phyloP scores from a whole-genome alignment of 2,888 invertebrate genomes.

The Eugnorisma glareosa region DNA sequence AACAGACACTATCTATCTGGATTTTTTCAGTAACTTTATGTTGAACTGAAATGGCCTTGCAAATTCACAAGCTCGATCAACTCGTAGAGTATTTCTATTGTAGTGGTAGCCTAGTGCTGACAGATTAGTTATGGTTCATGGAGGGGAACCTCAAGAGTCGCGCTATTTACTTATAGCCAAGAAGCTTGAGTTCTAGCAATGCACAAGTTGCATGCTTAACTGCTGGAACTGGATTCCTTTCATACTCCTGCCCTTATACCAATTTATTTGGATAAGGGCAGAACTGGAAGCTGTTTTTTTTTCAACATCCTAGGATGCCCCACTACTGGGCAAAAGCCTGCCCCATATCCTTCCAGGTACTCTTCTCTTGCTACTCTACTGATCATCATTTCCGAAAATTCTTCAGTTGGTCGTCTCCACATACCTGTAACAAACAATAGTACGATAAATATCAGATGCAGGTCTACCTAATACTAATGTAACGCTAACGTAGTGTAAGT shows the following conservation, averaged over 20 bases:
- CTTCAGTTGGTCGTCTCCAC: neutral
- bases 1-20: constrained; percentile 12
- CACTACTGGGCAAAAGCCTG: too few species aligned
- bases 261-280: too few species aligned
- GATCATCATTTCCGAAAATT: neutral
- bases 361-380: too few species aligned
- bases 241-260: too few species aligned
- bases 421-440: too few species aligned
- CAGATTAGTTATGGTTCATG: neutral
- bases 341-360: too few species aligned
- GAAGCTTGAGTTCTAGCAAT: neutral
- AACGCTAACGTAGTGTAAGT: too few species aligned
- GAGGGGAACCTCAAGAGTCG: neutral
- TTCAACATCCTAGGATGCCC: too few species aligned
- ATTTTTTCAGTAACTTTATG: neutral
- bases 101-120: neutral
- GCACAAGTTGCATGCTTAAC: neutral
- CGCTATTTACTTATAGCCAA: neutral
- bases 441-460: too few species aligned
- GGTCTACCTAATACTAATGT: too few species aligned
- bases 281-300: too few species aligned
- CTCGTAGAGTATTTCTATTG: neutral
- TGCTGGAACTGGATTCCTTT: neutral
- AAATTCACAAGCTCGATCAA: neutral
- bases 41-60: neutral